Percentiles rank a stretch among this genome's conserved stretches.
These are phyloP conservation scores for Chiloscyllium punctatum DNA, from an alignment of 2,797 vertebrate genomes.

Conservation along the genomic window DNA sequence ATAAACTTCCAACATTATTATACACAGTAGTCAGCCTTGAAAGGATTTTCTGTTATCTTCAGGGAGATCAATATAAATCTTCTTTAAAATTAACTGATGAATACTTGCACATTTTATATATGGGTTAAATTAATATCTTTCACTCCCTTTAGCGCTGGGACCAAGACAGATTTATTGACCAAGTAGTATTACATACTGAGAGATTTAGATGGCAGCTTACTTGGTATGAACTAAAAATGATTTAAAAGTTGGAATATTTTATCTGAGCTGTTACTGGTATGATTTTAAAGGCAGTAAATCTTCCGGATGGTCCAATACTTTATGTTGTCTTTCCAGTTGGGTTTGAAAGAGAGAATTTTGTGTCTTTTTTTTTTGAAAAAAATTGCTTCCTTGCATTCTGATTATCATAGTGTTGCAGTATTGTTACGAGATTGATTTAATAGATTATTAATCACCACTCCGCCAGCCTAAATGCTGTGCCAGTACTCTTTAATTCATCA, in stretches of 20 bases:
- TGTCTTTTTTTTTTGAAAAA: neutral
- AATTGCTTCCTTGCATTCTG: neutral
- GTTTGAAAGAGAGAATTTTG: neutral
- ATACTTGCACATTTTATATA: constrained; percentile 4
- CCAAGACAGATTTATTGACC: neutral
- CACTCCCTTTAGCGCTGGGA: neutral
- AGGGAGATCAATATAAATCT: neutral
- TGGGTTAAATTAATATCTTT: constrained; percentile 1
- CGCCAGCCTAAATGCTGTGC: neutral
- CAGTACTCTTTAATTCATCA: neutral
- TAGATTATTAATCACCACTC: neutral
- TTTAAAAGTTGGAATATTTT: constrained; percentile 13
- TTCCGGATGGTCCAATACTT: neutral
- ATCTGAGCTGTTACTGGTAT: neutral
- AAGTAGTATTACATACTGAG: neutral
- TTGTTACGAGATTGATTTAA: neutral
- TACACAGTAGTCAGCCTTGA: neutral
- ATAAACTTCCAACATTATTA: constrained; percentile 87
- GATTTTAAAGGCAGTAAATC: neutral
- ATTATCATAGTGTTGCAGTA: neutral
- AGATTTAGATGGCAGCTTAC: constrained; percentile 11
- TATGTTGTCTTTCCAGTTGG: neutral
- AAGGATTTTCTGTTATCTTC: neutral
- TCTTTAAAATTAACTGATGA: constrained; percentile 9
- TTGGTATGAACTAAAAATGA: neutral